Base-by-base conservation (phyloP, 2,888 invertebrate genomes). In the Temnothorax rugatulus region DNA sequence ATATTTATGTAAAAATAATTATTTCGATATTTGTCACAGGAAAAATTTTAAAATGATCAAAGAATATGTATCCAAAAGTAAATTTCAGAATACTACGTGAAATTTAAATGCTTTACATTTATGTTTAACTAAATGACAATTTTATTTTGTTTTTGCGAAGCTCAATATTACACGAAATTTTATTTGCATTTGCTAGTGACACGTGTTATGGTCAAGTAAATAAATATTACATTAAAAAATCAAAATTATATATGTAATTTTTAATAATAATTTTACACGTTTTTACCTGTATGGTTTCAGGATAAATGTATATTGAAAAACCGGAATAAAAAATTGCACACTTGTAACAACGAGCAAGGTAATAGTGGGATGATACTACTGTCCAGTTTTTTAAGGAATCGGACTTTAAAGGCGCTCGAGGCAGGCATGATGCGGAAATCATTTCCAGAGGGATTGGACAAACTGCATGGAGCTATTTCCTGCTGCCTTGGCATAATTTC, bases 391-490 rank as follows among this genome's bases (percentile, higher is more conserved):
- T 74, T 61, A 83, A 71, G 89, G 89, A 83, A 21, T 59, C 84
- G 89, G 89, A 87, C 86, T 91, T 91, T 91, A 92, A 89, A 91
- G 92, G 90, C 88, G 86, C 87, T 92, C 85, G 90, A 91, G 91
- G 89, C 93, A 93, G 93, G 92, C 93, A 93, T 89, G 90, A 93
- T 93, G 93, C 93, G 92, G 93, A 92, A 90, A 86, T 91, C 84
- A 87, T 86, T 87, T 90, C 84, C 83, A 82, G 47, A 73, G 88
- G 90, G 88, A 89, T 91, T 88, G 90, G 89, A 88, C 90, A 89
- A 91, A 92, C 89, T 89, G 92, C 89, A 85, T 84, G 82, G 89
- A 91, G 91, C 91, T 89, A 88, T 87, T 89, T 84, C 91, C 92
- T 91, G 92, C 92, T 92, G 91, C 90, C 91, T 87, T 90, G 69